Percentiles rank a stretch among this genome's conserved stretches.
These are phyloP conservation scores for Amphiura filiformis DNA, from an alignment of 35 echinoderm and acorn worm genomes.

Conservation along the genomic window DNA sequence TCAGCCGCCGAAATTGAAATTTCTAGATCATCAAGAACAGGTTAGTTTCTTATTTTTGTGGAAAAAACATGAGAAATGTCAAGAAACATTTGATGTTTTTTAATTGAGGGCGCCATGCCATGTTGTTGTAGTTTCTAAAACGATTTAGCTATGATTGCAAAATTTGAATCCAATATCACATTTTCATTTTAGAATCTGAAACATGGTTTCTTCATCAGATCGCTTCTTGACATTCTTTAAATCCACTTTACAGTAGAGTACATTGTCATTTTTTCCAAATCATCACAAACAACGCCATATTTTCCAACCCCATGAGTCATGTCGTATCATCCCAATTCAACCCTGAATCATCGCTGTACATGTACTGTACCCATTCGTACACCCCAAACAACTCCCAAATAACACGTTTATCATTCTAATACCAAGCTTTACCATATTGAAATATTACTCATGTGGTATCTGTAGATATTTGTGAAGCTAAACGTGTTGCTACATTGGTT, in stretches of 20 bases:
- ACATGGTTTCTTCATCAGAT: background rate
- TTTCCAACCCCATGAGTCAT: background rate
- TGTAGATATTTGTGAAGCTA: background rate
- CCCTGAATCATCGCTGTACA: slow-evolving; percentile 1
- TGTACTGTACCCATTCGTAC: background rate
- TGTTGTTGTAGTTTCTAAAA: background rate
- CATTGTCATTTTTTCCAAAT: background rate
- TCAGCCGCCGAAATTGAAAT: background rate
- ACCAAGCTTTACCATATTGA: background rate
- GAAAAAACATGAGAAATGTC: background rate
- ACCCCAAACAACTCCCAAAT: background rate
- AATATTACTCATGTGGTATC: background rate
- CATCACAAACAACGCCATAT: background rate
- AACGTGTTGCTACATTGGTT: background rate
- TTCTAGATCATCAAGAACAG: background rate
- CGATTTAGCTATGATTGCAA: background rate
- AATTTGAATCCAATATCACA: background rate
- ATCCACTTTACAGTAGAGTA: background rate
- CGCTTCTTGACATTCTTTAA: background rate
- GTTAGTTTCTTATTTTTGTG: background rate
- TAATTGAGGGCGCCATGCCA: background rate
- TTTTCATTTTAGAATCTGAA: background rate
- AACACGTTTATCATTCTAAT: background rate
- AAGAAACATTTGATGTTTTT: background rate
- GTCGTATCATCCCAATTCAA: background rate